These are phyloP conservation scores for Listronotus oregonensis DNA, from an alignment of 1,140 invertebrate genomes.

Conservation along the genomic window DNA sequence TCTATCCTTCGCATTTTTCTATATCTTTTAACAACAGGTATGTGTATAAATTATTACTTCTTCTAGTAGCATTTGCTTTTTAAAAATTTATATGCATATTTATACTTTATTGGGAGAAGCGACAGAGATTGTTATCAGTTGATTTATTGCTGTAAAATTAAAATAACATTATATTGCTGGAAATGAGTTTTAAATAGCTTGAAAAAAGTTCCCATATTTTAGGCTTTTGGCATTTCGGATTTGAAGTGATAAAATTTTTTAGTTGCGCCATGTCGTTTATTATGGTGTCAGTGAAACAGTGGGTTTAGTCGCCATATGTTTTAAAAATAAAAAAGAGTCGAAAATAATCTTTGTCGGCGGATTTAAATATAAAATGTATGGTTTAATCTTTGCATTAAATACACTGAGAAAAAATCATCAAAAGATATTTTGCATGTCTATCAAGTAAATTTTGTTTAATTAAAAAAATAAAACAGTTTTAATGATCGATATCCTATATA, in stretches of 20 bases:
- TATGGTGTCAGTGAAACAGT: background rate
- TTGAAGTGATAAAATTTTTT: slow-evolving; percentile 1
- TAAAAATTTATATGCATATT: slow-evolving; percentile 49
- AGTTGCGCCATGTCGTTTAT: background rate
- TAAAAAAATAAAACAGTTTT: no score
- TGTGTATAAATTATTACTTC: slow-evolving; percentile 48
- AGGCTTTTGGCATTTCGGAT: slow-evolving; percentile 12
- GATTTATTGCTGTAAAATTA: slow-evolving; percentile 41
- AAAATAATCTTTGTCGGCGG: no score
- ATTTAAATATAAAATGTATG: no score
- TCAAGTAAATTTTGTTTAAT: no score
- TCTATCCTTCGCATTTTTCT: slow-evolving; percentile 48
- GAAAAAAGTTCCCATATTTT: slow-evolving; percentile 12
- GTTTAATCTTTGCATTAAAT: no score
- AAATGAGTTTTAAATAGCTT: slow-evolving; percentile 31
- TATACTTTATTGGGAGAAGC: slow-evolving; percentile 46
- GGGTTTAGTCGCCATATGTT: background rate
- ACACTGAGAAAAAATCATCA: no score
- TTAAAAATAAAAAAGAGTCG: no score
- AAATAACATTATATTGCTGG: slow-evolving; percentile 31
- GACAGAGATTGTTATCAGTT: slow-evolving; percentile 46
- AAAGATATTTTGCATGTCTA: no score
- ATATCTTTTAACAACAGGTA: slow-evolving; percentile 52
- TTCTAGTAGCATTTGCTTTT: slow-evolving; percentile 47
- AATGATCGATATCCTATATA: no score